Conservation (phyloP, 1,140 invertebrate species). For the Pomacea maculata region DNA sequence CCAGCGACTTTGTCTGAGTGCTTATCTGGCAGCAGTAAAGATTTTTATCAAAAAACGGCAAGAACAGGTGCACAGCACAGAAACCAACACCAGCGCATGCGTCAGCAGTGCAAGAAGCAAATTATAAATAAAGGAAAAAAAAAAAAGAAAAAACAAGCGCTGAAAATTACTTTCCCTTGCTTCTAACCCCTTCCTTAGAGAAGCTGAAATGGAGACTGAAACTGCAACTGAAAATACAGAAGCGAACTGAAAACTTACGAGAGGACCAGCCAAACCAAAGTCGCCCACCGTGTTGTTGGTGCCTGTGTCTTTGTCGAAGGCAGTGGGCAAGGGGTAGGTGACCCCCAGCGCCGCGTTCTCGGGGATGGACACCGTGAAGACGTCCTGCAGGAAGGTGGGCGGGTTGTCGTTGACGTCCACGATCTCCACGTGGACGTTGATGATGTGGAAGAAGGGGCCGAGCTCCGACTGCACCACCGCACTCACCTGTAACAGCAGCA, state of each 20-base stretch:
- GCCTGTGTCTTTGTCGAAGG: slow-evolving; percentile 37
- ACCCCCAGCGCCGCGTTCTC: slow-evolving; percentile 32
- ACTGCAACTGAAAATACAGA: too few species aligned
- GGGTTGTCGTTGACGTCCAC: slow-evolving; percentile 92
- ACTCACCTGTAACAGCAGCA: slow-evolving; percentile 12
- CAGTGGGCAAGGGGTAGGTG: slow-evolving; percentile 33
- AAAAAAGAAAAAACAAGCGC: too few species aligned
- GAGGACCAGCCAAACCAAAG: neutral
- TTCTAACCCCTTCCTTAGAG: too few species aligned
- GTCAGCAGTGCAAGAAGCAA: too few species aligned
- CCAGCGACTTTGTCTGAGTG: too few species aligned
- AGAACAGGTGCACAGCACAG: too few species aligned
- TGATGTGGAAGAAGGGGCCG: slow-evolving; percentile 26
- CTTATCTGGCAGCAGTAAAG: too few species aligned
- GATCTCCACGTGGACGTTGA: slow-evolving; percentile 79
- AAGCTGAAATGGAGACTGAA: too few species aligned
- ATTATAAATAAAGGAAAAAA: too few species aligned
- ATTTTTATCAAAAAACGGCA: too few species aligned
- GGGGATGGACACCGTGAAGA: slow-evolving; percentile 70
- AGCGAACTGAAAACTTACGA: neutral
- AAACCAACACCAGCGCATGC: too few species aligned
- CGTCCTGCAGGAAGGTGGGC: slow-evolving; percentile 79
- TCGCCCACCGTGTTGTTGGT: slow-evolving; percentile 31
- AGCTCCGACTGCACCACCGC: slow-evolving; percentile 36
- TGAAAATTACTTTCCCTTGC: too few species aligned